Percentiles rank a stretch among this genome's conserved stretches.
Conservation (phyloP, 2,888 invertebrate genomes). For the Diogma glabrata region DNA sequence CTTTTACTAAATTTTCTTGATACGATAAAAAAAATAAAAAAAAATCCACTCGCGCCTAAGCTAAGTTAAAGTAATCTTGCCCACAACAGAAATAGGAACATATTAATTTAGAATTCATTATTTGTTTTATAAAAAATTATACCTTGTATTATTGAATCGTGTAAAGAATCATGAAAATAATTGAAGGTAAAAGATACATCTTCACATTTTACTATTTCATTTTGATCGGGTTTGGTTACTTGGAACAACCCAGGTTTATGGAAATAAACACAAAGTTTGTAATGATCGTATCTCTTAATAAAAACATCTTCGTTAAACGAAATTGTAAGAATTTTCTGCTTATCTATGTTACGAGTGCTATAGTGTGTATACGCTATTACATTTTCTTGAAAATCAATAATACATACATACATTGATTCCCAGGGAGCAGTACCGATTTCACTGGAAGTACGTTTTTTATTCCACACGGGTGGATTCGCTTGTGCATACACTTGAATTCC, state of each 20-base stretch:
- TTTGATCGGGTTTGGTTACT: conserved; percentile 57
- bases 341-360: conserved; percentile 63
- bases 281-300: conserved; percentile 56
- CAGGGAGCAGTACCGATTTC: conserved; percentile 36
- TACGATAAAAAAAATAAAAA: no score
- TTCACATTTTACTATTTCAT: conserved; percentile 56
- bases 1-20: no score
- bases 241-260: conserved; percentile 76
- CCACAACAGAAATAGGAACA: no score
- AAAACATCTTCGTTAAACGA: conserved; percentile 69
- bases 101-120: background rate
- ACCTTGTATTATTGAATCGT: conserved; percentile 66
- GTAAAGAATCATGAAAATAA: conserved; percentile 54
- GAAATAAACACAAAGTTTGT: conserved; percentile 71
- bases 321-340: conserved; percentile 62
- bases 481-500: conserved; percentile 63
- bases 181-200: conserved; percentile 67
- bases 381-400: conserved; percentile 67
- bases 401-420: conserved; percentile 70
- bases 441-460: conserved; percentile 13
- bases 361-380: conserved; percentile 73
- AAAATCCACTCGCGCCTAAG: no score
- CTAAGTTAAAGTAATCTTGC: no score
- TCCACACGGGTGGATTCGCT: conserved; percentile 39
- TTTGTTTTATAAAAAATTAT: conserved; percentile 52